Conservation (phyloP, 2,113 vertebrate genomes). For the Casuarius casuarius region DNA sequence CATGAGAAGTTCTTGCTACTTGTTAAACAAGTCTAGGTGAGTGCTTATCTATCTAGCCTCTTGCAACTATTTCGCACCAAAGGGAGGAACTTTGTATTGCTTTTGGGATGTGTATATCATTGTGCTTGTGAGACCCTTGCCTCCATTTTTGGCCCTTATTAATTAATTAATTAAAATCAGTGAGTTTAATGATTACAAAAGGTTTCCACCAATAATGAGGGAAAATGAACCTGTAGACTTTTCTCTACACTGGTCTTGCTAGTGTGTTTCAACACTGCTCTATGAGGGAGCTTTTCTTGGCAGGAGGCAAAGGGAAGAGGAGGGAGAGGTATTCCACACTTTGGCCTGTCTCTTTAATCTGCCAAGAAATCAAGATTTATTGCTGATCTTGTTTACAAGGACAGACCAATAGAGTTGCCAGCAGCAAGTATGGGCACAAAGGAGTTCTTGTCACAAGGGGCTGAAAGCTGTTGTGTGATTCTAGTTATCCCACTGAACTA, state of each 20-base stretch:
- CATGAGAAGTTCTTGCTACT: background rate
- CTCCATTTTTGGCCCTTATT: background rate
- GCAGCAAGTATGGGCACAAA: background rate
- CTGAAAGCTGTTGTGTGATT: background rate
- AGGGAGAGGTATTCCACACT: background rate
- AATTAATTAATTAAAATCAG: background rate
- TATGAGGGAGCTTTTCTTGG: fast-evolving
- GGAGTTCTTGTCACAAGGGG: background rate
- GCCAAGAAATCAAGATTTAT: background rate
- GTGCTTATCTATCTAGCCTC: background rate
- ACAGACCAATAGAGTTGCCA: background rate
- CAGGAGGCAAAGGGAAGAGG: background rate
- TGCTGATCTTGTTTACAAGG: background rate
- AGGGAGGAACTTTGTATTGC: background rate
- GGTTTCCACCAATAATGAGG: background rate
- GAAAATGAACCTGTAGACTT: background rate
- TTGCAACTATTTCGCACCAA: background rate
- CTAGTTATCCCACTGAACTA: background rate
- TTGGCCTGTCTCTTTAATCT: background rate
- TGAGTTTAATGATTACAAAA: background rate
- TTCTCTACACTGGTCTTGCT: background rate
- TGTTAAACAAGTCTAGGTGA: background rate
- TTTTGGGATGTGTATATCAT: background rate
- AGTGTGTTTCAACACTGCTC: background rate
- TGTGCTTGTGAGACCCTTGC: background rate